A percentile compares a stretch with the other conserved stretches of the same genome.
These are phyloP conservation scores for Oligia strigilis DNA, from an alignment of 2,888 invertebrate genomes.

Conservation along the genomic window DNA sequence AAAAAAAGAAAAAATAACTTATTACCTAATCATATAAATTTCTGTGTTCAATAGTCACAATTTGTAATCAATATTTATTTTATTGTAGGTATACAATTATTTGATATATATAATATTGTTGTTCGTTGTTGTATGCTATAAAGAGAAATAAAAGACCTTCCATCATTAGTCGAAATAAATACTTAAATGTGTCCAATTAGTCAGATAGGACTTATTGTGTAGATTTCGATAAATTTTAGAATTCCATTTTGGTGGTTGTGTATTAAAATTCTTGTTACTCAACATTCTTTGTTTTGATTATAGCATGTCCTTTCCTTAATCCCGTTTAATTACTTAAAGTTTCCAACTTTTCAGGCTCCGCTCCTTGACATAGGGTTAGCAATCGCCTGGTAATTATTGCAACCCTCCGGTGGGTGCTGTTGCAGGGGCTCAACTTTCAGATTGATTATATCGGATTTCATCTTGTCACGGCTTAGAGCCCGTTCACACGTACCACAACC, in stretches of 20 bases:
- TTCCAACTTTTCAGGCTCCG: background rate
- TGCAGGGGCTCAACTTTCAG: background rate
- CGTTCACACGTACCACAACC: background rate
- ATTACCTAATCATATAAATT: slow-evolving; percentile 4
- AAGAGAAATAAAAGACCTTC: slow-evolving; percentile 17
- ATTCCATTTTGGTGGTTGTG: slow-evolving; percentile 21
- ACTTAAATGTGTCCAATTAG: slow-evolving; percentile 31
- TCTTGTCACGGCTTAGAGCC: background rate
- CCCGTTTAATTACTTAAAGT: background rate
- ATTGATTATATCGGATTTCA: background rate
- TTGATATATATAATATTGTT: slow-evolving; percentile 27
- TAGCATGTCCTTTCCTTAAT: background rate
- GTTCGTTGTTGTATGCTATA: slow-evolving; percentile 26
- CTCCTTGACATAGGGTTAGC: no score
- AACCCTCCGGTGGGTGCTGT: no score
- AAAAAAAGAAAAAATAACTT: slow-evolving; percentile 7
- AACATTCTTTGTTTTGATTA: slow-evolving; percentile 9
- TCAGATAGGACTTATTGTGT: slow-evolving; percentile 27
- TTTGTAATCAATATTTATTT: slow-evolving; percentile 22
- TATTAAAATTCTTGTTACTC: slow-evolving; percentile 33
- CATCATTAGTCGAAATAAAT: slow-evolving; percentile 21
- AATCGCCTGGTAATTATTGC: no score
- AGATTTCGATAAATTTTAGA: slow-evolving; percentile 26
- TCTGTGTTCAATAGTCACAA: slow-evolving; percentile 24
- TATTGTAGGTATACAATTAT: slow-evolving; percentile 12